phyloP scores from a whole-genome alignment of 2,888 invertebrate species.

The Philhelius pedissequus region DNA sequence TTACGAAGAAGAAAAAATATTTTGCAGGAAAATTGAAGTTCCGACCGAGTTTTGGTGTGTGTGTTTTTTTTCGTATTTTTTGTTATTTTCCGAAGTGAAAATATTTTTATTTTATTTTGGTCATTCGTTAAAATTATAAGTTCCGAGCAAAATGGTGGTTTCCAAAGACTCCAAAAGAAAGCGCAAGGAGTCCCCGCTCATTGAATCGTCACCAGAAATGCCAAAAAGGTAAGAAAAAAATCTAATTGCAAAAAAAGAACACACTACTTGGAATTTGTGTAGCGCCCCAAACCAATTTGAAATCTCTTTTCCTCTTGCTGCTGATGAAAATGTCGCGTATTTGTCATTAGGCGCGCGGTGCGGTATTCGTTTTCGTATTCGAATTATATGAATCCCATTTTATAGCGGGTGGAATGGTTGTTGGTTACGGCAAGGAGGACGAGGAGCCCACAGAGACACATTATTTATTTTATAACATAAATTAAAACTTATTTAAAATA shows the following conservation, averaged over 20 bases:
- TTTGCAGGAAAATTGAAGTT: conserved; percentile 55
- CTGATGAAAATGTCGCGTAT: conserved; percentile 39
- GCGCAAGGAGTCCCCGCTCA: conserved; percentile 77
- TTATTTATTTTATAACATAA: conserved; percentile 7
- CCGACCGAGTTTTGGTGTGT: conserved; percentile 17
- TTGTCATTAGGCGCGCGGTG: conserved; percentile 20
- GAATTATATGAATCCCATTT: background rate
- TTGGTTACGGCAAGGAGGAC: background rate
- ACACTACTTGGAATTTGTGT: background rate
- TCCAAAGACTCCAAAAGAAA: conserved; percentile 78
- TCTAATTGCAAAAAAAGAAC: conserved; percentile 24
- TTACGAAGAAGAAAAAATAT: conserved; percentile 57
- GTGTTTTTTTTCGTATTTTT: conserved; percentile 34
- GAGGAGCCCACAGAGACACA: background rate
- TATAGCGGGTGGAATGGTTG: background rate
- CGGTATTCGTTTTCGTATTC: background rate
- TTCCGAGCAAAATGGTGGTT: conserved; percentile 77
- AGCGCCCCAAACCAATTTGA: conserved; percentile 50
- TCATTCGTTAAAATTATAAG: conserved; percentile 25
- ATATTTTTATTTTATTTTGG: conserved; percentile 65
- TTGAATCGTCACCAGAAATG: conserved; percentile 78
- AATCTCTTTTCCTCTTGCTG: conserved; percentile 18
- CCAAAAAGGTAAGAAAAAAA: conserved; percentile 77
- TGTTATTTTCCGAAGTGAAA: conserved; percentile 53
- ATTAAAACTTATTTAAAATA: conserved; percentile 12